These are phyloP conservation scores for Lobophora halterata DNA, from an alignment of 2,888 invertebrate genomes.

Conservation along the genomic window DNA sequence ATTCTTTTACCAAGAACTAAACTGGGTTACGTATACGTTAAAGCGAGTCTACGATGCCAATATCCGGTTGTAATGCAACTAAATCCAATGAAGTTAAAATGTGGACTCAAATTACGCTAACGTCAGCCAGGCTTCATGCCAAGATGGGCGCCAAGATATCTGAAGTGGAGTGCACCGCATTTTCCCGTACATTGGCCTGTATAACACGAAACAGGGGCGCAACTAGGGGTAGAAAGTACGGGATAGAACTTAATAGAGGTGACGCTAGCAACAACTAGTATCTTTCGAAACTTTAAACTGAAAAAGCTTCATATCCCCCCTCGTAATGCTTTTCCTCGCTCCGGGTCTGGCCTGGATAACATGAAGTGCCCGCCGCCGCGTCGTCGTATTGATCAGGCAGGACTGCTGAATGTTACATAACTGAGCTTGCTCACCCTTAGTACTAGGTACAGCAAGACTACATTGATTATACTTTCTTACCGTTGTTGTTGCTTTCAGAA, in stretches of 20 bases:
- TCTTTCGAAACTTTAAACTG: too few relatives aligned
- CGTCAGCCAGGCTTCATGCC: conserved; percentile 43
- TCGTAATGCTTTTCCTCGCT: too few relatives aligned
- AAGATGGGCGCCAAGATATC: conserved; percentile 53
- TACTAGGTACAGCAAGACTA: conserved; percentile 46
- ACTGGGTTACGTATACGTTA: neutral
- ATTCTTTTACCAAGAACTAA: neutral
- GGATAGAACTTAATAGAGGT: too few relatives aligned
- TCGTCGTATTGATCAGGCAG: conserved; percentile 74
- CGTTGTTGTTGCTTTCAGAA: conserved; percentile 37
- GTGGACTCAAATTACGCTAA: conserved; percentile 37
- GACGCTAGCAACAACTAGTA: too few relatives aligned
- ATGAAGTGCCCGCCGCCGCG: conserved; percentile 58
- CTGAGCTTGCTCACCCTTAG: conserved; percentile 50
- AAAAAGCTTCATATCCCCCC: too few relatives aligned
- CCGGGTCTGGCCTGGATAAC: too few relatives aligned
- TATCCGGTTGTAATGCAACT: conserved; percentile 26
- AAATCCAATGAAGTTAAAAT: conserved; percentile 33
- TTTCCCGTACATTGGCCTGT: conserved; percentile 65
- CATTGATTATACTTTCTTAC: conserved; percentile 39
- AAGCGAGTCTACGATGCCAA: conserved; percentile 22
- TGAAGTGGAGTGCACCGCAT: conserved; percentile 47
- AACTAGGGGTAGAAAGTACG: too few relatives aligned
- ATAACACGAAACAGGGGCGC: too few relatives aligned
- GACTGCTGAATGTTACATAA: conserved; percentile 71